phyloP scores from a whole-genome alignment of 2,888 invertebrate species.

The Tupiocoris notatus region DNA sequence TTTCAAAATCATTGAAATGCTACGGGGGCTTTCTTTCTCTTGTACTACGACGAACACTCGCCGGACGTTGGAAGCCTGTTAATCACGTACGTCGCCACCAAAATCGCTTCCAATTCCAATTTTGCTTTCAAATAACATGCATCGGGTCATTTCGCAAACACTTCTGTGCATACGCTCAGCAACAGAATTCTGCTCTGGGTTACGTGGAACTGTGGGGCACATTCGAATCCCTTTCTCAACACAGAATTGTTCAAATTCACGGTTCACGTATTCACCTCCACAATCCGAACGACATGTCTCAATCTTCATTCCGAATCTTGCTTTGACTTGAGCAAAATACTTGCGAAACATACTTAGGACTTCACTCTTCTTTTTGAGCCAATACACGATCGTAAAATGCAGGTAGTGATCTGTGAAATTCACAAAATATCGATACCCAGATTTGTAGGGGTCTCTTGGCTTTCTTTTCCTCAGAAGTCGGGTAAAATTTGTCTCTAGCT shows the following conservation, averaged over 20 bases:
- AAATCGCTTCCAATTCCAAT: no score
- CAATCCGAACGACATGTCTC: no score
- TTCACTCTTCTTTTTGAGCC: slow-evolving; percentile 13
- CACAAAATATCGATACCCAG: background rate
- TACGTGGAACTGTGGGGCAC: background rate
- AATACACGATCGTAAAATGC: background rate
- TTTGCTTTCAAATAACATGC: no score
- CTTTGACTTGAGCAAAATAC: slow-evolving; percentile 1
- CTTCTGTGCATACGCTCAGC: no score
- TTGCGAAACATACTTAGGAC: background rate
- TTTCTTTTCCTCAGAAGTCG: background rate
- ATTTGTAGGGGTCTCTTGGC: slow-evolving; percentile 1
- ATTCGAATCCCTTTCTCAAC: background rate
- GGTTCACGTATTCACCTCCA: no score
- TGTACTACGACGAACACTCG: background rate
- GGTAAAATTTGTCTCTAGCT: background rate
- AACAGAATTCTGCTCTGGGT: background rate
- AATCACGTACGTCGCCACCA: slow-evolving; percentile 49
- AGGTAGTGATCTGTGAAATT: background rate
- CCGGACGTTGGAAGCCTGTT: slow-evolving; percentile 50
- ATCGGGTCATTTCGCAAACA: no score
- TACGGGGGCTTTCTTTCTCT: slow-evolving; percentile 44
- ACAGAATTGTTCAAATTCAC: no score
- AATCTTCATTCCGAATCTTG: no score
- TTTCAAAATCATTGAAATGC: background rate